Conservation (phyloP, 2,888 invertebrate species). For the Melinopterus prodromus region DNA sequence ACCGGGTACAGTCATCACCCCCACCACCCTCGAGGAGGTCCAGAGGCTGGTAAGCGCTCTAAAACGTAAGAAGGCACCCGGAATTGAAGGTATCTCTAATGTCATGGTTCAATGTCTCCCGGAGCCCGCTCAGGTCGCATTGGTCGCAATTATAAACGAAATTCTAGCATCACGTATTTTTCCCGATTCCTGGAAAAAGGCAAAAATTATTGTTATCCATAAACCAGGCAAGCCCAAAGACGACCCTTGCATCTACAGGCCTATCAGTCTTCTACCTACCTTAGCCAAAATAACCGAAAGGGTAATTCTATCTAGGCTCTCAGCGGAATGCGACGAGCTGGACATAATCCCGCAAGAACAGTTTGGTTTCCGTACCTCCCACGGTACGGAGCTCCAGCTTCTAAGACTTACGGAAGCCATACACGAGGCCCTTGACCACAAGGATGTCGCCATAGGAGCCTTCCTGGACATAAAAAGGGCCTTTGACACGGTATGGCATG, state of each 20-base stretch:
- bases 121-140: too few relatives aligned
- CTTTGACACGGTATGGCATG: background rate
- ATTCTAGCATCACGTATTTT: background rate
- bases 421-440: too few relatives aligned
- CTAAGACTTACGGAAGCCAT: background rate
- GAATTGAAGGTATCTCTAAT: background rate
- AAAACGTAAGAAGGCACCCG: background rate
- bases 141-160: background rate
- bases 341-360: background rate
- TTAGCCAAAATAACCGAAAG: slow-evolving; percentile 16
- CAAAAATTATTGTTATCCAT: background rate
- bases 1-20: background rate
- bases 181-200: background rate
- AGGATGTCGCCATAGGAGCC: background rate
- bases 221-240: background rate
- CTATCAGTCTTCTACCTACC: slow-evolving; percentile 22
- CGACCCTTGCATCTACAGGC: background rate
- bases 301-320: background rate
- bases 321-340: background rate
- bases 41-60: background rate
- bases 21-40: background rate
- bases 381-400: slow-evolving; percentile 16
- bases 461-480: background rate
- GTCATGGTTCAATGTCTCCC: slow-evolving; percentile 9
- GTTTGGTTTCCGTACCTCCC: slow-evolving; percentile 12